Base-by-base conservation (phyloP, 2,888 invertebrate genomes). In the Anoplius nigerrimus region DNA sequence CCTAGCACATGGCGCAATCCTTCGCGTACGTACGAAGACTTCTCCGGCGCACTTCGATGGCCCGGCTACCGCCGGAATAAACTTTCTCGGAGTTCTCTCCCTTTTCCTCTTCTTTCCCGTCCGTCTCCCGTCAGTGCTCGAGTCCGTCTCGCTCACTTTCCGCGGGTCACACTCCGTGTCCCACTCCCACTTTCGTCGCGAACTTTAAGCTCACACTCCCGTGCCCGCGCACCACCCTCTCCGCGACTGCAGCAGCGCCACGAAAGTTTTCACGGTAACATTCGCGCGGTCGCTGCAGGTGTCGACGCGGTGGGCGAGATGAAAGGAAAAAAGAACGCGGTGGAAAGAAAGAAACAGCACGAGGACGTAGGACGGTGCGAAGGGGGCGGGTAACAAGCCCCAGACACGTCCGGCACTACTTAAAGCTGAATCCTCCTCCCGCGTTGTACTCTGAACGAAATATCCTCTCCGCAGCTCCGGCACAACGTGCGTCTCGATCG, bases 281-380 rank as follows among this genome's bases (percentile, higher is more conserved):
- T 66, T 69, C 75, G 74, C 74, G 76, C 78, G 76, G 69, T 64
- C 60, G 58, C 68, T 57, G 74, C 77, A 71, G 75, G 65, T 73
- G 77, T 66, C 63, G 69, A 64, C 52, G 72, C 52, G 45, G 67
- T n/a, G 53, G 48, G 57, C 57, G 60, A 64, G 48, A 56, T 64
- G 55, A 60, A 63, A 65, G 66, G 22, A 51, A 56, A 60, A 63
- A 65, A 68, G 22, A 51, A 56, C 27, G 45, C 54, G 51, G 27
- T n/a, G 34, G 34, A 34, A 34, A 34, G 34, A 34, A n/a, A 11
- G 34, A 34, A 6, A 6, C 4, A 34, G 45, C 21, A 58, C 43
- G 46, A 59, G 65, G 65, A 62, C 57, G 67, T 48, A 27, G 53
- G 15, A 20, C 11, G 52, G 48, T 21, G 60, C 16, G 24, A 8